Base-by-base conservation (phyloP, 2,888 invertebrate species). In the Lissonota sp. region DNA sequence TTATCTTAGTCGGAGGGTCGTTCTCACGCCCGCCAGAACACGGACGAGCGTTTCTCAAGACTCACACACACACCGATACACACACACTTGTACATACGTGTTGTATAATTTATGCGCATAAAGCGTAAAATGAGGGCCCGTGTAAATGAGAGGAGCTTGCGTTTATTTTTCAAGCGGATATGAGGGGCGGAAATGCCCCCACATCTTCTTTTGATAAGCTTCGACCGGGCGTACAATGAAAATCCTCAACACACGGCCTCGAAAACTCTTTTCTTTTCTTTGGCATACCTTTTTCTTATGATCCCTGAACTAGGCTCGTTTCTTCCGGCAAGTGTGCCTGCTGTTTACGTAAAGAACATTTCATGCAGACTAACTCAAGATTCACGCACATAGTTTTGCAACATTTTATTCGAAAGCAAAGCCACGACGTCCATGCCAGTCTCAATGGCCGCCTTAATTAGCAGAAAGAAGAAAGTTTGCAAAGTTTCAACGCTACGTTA, bases 1-100 rank as follows among this genome's bases (percentile, higher is more conserved):
- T 81, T 81, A 81, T 71, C 78, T 78, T 67, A 71, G 81, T 71
- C 74, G 66, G 74, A 66, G 70, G 69, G 12, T 40, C 49, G 44
- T 72, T 40, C 42, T 62, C 10, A 16, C 4, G 57, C 60, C 12
- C 66, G 71, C 53, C 37, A 51, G 51, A 5, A 62, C 62, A 49
- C 62, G 12, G 42, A 42, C 53, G 37, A 57, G 57, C 57, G 16
- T 67, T 16, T 60, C 44, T 49, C 12, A 67, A 58, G 58, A 67
- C 42, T 67, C 26, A 40, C 42, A 66, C 42, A 46, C 12, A 26
- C 37, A 39, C 14, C 26, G 16, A 6, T 12, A 42, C n/a, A 53
- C 8, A 44, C 62, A 8, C 42, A 42, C 8, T 42, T 58, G 39
- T 49, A 14, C 49, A 46, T 39, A 39, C n/a, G 39, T 7, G 5